Base-by-base conservation (phyloP, 2,888 invertebrate species). In the Caradrina kadenii region DNA sequence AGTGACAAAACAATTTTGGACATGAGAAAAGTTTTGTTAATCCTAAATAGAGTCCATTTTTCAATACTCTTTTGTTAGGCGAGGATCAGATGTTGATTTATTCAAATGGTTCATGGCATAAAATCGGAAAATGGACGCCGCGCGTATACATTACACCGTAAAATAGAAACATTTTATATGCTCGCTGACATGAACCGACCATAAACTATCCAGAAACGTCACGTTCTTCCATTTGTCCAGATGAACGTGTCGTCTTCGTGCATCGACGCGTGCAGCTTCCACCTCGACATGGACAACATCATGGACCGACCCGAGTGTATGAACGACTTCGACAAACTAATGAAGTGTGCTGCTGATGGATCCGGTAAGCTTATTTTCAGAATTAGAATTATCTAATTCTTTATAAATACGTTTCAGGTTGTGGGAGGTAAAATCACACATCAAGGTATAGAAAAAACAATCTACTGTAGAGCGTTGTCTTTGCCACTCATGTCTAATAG, bases 281-380 rank as follows among this genome's bases (percentile, higher is more conserved):
- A 98, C 87, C 93, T 98, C 63, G 98, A 98, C 88, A 97, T 98
- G 90, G 98, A 98, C 89, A 97, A 97, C 61, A 97, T 98, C 56
- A 97, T 98, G 90, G 97, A 98, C 92, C 96, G 97, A 55, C 97
- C 98, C 0, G 97, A 98, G 88, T 98, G 98, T 90, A 97, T 98
- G 88, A 96, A 97, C 73, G 98, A 98, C 92, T 98, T 98, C 88
- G 97, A 98, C 89, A 98, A 98, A 87, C 94, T 98, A 62, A 98
- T 98, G 98, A 97, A 97, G 87, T 98, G 98, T 87, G 98, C 98
- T 0, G 98, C 98, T 1, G 97, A 97, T 83, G 97, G 97, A 8
- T 97, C 97, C 69, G 97, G 97, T 97, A 89, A 88, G 81, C 17
- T 50, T 7, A 13, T 10, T 17, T 10, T 17, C 17, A 6, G 11